phyloP scores from a whole-genome alignment of 2,888 invertebrate species.

The Calliopum simillimum region DNA sequence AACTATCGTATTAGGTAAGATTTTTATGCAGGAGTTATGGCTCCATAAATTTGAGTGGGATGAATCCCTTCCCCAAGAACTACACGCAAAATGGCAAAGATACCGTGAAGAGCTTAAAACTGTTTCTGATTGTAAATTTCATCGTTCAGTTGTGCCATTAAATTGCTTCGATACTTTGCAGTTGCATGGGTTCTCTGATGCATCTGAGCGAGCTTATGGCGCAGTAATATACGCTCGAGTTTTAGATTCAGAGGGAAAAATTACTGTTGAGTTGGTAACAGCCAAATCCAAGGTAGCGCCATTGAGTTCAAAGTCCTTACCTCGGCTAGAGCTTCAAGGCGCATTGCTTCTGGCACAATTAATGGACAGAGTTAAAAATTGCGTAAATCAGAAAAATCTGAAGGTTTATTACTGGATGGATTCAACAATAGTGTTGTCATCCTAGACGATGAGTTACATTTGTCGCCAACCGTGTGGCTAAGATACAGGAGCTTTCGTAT shows the following conservation, averaged over 20 bases:
- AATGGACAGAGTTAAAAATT: slow-evolving; percentile 27
- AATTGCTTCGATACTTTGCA: too few relatives aligned
- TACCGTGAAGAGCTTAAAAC: too few relatives aligned
- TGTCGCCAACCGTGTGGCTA: slow-evolving; percentile 38
- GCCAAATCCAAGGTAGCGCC: slow-evolving; percentile 35
- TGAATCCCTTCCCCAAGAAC: too few relatives aligned
- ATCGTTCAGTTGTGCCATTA: neutral
- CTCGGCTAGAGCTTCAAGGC: slow-evolving; percentile 38
- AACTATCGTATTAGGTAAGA: too few relatives aligned
- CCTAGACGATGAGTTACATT: slow-evolving; percentile 40
- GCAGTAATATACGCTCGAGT: too few relatives aligned
- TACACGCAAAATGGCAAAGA: slow-evolving; percentile 18
- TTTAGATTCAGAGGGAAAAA: slow-evolving; percentile 9
- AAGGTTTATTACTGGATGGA: slow-evolving; percentile 38
- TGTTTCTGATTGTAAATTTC: slow-evolving; percentile 5
- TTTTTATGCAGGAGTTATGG: too few relatives aligned
- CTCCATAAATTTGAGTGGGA: too few relatives aligned
- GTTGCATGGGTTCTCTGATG: slow-evolving; percentile 37
- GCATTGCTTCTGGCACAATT: slow-evolving; percentile 35
- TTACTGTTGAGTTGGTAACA: slow-evolving; percentile 30
- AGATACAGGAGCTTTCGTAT: slow-evolving; percentile 33
- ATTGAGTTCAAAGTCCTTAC: slow-evolving; percentile 24
- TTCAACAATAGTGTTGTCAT: slow-evolving; percentile 36
- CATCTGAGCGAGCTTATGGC: slow-evolving; percentile 35
- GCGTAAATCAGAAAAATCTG: neutral